phyloP scores from a whole-genome alignment of 2,113 vertebrate species.

The Enhydra lutris region DNA sequence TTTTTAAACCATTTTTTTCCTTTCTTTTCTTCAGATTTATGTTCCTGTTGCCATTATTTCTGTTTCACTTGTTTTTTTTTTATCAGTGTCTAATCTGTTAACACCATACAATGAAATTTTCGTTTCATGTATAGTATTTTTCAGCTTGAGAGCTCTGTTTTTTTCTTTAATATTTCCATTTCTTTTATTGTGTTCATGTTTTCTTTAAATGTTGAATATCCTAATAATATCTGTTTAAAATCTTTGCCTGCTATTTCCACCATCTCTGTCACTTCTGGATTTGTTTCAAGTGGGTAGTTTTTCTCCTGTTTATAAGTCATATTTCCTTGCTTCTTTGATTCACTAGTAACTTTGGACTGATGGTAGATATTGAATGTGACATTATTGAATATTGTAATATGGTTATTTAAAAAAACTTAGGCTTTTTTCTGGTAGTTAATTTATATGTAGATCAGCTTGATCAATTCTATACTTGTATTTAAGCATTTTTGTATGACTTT shows the following conservation, averaged over 20 bases:
- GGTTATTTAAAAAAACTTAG: not conserved
- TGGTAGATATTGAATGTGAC: not conserved
- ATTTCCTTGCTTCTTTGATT: not conserved
- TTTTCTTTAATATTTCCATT: not conserved
- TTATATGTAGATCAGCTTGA: not conserved
- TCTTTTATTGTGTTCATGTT: not conserved
- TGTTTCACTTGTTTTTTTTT: not conserved
- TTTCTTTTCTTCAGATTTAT: not conserved
- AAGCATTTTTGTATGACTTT: not conserved
- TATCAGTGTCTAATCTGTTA: not conserved
- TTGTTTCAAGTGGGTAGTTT: not conserved
- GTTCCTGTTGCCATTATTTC: slow-evolving; percentile 8
- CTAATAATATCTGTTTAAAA: not conserved
- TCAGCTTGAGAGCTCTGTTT: not conserved
- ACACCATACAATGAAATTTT: not conserved
- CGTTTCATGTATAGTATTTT: not conserved
- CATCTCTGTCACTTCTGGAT: not conserved
- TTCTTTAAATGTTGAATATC: not conserved
- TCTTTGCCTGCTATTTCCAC: not conserved
- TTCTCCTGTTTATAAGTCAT: not conserved
- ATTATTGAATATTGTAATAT: not conserved
- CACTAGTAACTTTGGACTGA: not conserved
- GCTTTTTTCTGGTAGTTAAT: not conserved
- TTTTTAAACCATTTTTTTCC: not conserved
- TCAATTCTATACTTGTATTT: not conserved